These are phyloP conservation scores for Aradus depressus DNA, from an alignment of 2,888 invertebrate genomes.

Conservation along the genomic window DNA sequence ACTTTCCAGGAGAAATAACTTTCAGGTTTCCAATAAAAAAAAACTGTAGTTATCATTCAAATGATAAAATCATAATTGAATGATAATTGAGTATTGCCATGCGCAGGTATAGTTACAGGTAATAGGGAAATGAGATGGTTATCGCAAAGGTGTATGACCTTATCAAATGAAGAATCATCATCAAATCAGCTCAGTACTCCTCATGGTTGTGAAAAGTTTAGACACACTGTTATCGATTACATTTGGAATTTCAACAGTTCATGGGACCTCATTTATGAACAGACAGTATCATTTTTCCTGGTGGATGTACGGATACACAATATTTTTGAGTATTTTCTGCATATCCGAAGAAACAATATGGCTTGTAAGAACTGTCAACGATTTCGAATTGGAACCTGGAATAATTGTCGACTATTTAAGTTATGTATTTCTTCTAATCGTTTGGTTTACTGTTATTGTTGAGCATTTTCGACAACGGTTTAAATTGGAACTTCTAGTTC, in stretches of 20 bases:
- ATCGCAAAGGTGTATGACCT: no score
- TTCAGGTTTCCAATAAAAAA: no score
- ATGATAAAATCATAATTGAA: no score
- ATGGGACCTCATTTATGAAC: background rate
- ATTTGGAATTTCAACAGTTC: background rate
- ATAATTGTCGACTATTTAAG: conserved; percentile 1
- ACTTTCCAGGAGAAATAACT: no score
- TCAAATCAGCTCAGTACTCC: no score
- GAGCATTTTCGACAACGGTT: background rate
- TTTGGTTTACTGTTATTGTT: background rate
- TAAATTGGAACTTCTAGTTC: background rate
- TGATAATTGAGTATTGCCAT: no score
- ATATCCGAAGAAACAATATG: background rate
- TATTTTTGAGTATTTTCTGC: background rate
- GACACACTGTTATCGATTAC: background rate
- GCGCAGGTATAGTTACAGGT: no score
- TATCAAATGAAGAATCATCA: no score
- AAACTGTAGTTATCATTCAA: no score
- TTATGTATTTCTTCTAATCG: background rate
- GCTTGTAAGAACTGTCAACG: background rate
- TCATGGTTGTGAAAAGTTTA: no score
- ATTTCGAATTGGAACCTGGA: background rate
- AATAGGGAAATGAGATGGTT: no score
- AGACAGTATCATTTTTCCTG: background rate
- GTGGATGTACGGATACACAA: background rate